These are phyloP conservation scores for Drosophila nigromelanica DNA, from an alignment of 1,140 invertebrate genomes.

Conservation along the genomic window DNA sequence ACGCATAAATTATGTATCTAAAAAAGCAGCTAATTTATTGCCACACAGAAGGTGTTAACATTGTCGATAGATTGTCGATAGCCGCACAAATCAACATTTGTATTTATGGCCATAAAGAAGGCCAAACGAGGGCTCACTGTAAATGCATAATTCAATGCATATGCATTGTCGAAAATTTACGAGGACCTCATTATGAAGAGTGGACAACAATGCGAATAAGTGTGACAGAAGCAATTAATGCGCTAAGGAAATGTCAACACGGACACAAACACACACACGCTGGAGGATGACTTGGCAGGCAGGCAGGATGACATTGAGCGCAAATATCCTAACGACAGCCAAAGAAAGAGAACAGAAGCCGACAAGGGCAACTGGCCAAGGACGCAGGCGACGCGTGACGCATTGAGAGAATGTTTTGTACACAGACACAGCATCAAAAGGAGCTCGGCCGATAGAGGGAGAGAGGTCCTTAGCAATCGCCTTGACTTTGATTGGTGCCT, in stretches of 20 bases:
- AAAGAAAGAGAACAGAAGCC: slow-evolving; percentile 70
- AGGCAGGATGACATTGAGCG: slow-evolving; percentile 61
- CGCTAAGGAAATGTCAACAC: slow-evolving; percentile 71
- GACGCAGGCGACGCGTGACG: slow-evolving; percentile 73
- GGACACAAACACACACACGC: slow-evolving; percentile 11
- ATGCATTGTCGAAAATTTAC: slow-evolving; percentile 58
- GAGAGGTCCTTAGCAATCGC: slow-evolving; percentile 29
- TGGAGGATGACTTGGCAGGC: slow-evolving; percentile 30
- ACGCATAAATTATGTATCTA: neutral
- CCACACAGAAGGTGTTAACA: slow-evolving; percentile 57
- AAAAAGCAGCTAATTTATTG: neutral
- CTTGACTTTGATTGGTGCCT: slow-evolving; percentile 67
- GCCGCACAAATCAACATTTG: slow-evolving; percentile 37
- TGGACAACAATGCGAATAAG: slow-evolving; percentile 74
- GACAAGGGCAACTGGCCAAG: slow-evolving; percentile 46
- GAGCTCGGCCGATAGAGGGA: slow-evolving; percentile 46
- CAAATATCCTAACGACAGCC: slow-evolving; percentile 44
- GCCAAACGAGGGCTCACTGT: slow-evolving; percentile 16
- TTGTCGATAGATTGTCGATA: slow-evolving; percentile 22
- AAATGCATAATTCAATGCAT: slow-evolving; percentile 59
- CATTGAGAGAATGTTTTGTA: slow-evolving; percentile 74
- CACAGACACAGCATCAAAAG: slow-evolving; percentile 66
- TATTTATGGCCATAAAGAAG: slow-evolving; percentile 46
- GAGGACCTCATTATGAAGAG: slow-evolving; percentile 66
- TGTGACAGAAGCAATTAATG: slow-evolving; percentile 79